A percentile compares a stretch with the other conserved stretches of the same genome.
Evolutionary conservation across 2,113 vertebrate genomes (phyloP).

Genomic region (Aptenodytes patagonicus): DNA sequence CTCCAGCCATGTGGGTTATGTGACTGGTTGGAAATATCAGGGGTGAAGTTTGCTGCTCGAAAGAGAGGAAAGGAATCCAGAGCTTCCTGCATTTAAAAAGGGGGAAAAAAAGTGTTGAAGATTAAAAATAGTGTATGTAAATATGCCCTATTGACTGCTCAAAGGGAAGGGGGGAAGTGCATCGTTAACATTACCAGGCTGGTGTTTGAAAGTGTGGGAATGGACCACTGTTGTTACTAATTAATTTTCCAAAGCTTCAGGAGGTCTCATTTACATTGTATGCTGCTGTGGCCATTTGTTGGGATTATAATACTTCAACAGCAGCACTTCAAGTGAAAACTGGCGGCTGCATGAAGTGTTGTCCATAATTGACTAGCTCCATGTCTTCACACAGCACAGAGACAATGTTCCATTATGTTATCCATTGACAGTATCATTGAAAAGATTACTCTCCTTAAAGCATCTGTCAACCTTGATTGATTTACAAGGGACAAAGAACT

Average conservation of each 20-base stretch:
- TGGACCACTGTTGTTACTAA: conserved; percentile 70
- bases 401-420: conserved; percentile 78
- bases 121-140: conserved; percentile 64
- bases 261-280: conserved; percentile 73
- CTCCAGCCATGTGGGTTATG: background rate
- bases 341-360: conserved; percentile 66
- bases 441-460: conserved; percentile 78
- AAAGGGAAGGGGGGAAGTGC: conserved; percentile 36
- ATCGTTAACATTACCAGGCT: conserved; percentile 49
- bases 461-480: conserved; percentile 76
- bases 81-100: background rate
- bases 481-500: conserved; percentile 73
- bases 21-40: background rate
- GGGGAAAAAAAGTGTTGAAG: background rate
- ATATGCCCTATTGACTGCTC: conserved; percentile 49
- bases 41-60: background rate
- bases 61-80: background rate
- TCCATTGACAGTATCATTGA: conserved; percentile 75
- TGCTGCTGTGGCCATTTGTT: conserved; percentile 64
- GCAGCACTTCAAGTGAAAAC: conserved; percentile 70
- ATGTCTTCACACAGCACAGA: conserved; percentile 73
- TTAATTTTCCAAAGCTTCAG: conserved; percentile 72
- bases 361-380: conserved; percentile 77
- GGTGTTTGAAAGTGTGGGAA: conserved; percentile 71
- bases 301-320: conserved; percentile 72